These are phyloP conservation scores for Carcharodon carcharias DNA, from an alignment of 2,797 vertebrate genomes.

Conservation along the genomic window DNA sequence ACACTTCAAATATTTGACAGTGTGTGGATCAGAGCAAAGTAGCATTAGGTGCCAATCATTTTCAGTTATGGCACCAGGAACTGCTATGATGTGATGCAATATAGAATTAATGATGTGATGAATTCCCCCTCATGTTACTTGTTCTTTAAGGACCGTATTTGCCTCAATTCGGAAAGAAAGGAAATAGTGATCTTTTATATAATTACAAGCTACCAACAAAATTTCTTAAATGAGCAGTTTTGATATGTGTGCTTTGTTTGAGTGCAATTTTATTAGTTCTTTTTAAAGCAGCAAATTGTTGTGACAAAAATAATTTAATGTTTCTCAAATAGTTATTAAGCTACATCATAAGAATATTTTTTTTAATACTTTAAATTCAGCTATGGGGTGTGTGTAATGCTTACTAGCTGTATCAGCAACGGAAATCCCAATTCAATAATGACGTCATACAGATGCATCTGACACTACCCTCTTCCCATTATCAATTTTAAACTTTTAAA, in stretches of 20 bases:
- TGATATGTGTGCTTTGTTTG: neutral
- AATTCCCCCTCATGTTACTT: neutral
- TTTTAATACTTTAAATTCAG: neutral
- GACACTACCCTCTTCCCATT: neutral
- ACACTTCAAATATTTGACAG: neutral
- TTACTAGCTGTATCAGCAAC: neutral
- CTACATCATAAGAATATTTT: neutral
- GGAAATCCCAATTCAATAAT: neutral
- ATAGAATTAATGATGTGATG: neutral
- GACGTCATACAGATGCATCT: neutral
- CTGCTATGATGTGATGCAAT: neutral
- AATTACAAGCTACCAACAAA: neutral
- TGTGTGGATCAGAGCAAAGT: neutral
- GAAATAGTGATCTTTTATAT: neutral
- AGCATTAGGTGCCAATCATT: neutral
- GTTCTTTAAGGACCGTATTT: neutral
- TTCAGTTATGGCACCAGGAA: neutral
- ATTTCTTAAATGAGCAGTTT: neutral
- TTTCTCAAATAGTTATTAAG: neutral
- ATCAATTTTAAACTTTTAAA: neutral
- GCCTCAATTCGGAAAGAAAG: neutral
- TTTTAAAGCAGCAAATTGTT: constrained; percentile 16
- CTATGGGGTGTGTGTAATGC: neutral
- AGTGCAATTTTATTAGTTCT: neutral
- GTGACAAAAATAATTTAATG: neutral